phyloP scores from a whole-genome alignment of 1,140 invertebrate species.

The Holotrichia oblita region DNA sequence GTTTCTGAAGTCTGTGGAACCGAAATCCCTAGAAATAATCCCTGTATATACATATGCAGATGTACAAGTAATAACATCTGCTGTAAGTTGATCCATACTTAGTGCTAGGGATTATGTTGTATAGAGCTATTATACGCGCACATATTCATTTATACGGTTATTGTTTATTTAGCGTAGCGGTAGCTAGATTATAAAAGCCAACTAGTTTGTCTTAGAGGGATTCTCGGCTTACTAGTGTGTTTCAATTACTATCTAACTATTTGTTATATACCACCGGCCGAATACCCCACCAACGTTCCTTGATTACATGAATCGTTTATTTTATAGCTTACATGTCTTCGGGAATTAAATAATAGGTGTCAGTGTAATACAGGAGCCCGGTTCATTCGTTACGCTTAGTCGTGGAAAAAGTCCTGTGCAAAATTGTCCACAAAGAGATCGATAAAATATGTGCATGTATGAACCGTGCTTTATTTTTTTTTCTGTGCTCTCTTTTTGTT shows the following conservation, averaged over 20 bases:
- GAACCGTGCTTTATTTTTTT: neutral
- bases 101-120: neutral
- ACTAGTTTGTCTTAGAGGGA: neutral
- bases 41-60: no score
- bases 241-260: slow-evolving; percentile 9
- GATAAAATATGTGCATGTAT: neutral
- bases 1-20: no score
- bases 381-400: neutral
- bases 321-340: neutral
- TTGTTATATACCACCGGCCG: neutral
- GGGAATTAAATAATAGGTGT: slow-evolving; percentile 10
- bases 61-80: no score
- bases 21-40: no score
- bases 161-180: neutral
- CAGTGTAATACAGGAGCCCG: neutral
- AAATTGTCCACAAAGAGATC: neutral
- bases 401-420: neutral
- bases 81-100: neutral
- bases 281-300: neutral
- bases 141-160: neutral
- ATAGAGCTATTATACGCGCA: neutral
- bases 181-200: slow-evolving; percentile 10
- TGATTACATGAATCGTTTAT: neutral
- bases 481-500: neutral
- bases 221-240: neutral